Evolutionary conservation across 1,140 invertebrate species (phyloP).

Genomic region (Magallana gigas): DNA sequence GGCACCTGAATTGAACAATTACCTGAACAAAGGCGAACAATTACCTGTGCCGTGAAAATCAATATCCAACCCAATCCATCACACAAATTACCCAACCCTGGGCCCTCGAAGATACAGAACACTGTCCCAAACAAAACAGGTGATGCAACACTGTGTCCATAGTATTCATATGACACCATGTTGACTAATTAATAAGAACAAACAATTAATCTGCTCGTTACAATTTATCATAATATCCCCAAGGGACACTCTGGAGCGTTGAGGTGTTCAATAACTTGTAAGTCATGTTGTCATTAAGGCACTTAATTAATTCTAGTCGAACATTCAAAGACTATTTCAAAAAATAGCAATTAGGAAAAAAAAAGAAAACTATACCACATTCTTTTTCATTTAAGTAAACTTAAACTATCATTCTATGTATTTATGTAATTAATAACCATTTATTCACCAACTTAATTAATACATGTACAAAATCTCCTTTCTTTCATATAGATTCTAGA

Average conservation of each 20-base stretch:
- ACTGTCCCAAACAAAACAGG: neutral
- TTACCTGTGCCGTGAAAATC: neutral
- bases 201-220: conserved; percentile 15
- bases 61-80: conserved; percentile 6
- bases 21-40: conserved; percentile 18
- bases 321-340: no score
- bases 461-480: no score
- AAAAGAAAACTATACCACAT: no score
- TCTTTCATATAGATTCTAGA: no score
- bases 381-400: no score
- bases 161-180: neutral
- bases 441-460: no score
- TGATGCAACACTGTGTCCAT: neutral
- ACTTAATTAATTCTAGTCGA: no score
- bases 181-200: conserved; percentile 15
- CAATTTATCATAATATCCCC: neutral
- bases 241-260: neutral
- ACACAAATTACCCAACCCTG: neutral
- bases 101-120: neutral
- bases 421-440: no score
- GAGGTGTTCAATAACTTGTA: neutral
- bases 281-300: neutral
- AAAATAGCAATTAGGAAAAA: no score
- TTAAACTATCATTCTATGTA: no score
- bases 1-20: conserved; percentile 25